Evolutionary conservation across 1,140 invertebrate species (phyloP).

Genomic region (Scaptomyza montana): DNA sequence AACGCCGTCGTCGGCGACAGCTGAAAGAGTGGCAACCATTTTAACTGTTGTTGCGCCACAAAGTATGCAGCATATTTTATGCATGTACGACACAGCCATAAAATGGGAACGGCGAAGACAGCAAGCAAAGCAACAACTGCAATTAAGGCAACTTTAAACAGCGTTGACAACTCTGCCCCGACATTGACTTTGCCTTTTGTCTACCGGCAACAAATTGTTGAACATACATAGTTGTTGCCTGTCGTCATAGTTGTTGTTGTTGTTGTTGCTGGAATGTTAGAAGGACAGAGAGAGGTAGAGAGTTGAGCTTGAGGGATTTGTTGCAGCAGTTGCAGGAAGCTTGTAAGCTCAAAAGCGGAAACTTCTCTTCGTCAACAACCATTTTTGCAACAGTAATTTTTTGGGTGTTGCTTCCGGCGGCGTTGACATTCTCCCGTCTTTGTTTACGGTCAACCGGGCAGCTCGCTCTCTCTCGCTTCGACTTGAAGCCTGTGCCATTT

Average conservation of each 20-base stretch:
- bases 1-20: neutral
- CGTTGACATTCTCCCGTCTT: slow-evolving; percentile 67
- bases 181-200: slow-evolving; percentile 76
- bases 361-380: slow-evolving; percentile 54
- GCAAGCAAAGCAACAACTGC: slow-evolving; percentile 48
- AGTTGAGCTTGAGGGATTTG: slow-evolving; percentile 60
- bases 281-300: neutral
- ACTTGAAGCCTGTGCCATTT: slow-evolving; percentile 64
- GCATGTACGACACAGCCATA: slow-evolving; percentile 66
- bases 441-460: slow-evolving; percentile 64
- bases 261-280: slow-evolving; percentile 16
- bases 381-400: slow-evolving; percentile 80
- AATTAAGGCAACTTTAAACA: slow-evolving; percentile 79
- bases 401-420: slow-evolving; percentile 80
- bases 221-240: slow-evolving; percentile 62
- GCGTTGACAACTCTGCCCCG: slow-evolving; percentile 73
- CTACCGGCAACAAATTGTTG: slow-evolving; percentile 70
- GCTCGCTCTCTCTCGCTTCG: neutral
- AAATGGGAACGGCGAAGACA: slow-evolving; percentile 35
- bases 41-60: slow-evolving; percentile 36
- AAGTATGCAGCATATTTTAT: slow-evolving; percentile 77
- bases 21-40: slow-evolving; percentile 6
- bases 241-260: slow-evolving; percentile 48
- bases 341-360: slow-evolving; percentile 62
- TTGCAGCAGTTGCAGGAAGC: slow-evolving; percentile 62